Conservation (phyloP, 2,888 invertebrate species). For the Drosophila maculinotata region DNA sequence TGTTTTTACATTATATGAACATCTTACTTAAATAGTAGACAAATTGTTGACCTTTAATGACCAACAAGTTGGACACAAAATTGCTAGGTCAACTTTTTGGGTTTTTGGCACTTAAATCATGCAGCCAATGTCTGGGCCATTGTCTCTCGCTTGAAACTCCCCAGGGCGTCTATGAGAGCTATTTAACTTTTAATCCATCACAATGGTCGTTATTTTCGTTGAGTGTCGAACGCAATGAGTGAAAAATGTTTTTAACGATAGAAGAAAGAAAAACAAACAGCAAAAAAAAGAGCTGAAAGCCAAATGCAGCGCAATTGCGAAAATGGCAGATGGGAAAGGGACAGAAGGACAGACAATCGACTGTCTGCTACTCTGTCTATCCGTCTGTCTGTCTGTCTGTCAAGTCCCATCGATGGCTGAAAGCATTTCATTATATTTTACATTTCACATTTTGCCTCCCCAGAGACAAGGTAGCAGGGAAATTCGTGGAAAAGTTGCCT, state of each 20-base stretch:
- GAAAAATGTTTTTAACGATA: conserved; percentile 58
- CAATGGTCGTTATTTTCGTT: conserved; percentile 42
- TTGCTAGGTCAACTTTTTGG: conserved; percentile 42
- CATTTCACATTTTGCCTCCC: conserved; percentile 54
- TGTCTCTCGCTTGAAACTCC: conserved; percentile 32
- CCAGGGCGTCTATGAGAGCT: conserved; percentile 45
- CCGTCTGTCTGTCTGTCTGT: conserved; percentile 39
- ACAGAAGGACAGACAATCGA: conserved; percentile 32
- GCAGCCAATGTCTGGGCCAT: conserved; percentile 33
- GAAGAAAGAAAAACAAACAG: conserved; percentile 29
- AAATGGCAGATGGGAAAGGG: conserved; percentile 28
- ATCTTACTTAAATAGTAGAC: background rate
- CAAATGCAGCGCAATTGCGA: conserved; percentile 30
- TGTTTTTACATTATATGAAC: background rate
- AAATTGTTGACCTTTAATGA: conserved; percentile 27
- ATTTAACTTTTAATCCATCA: conserved; percentile 76
- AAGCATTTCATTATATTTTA: conserved; percentile 64
- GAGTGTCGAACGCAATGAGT: conserved; percentile 43
- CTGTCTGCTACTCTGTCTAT: conserved; percentile 24
- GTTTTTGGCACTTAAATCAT: conserved; percentile 41
- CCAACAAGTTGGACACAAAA: conserved; percentile 2
- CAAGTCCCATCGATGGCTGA: conserved; percentile 52
- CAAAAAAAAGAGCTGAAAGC: conserved; percentile 22
- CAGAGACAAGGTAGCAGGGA: conserved; percentile 33
- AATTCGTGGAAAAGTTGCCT: conserved; percentile 26